Evolutionary conservation across 2,113 vertebrate genomes (phyloP).

Genomic region (Willisornis vidua): DNA sequence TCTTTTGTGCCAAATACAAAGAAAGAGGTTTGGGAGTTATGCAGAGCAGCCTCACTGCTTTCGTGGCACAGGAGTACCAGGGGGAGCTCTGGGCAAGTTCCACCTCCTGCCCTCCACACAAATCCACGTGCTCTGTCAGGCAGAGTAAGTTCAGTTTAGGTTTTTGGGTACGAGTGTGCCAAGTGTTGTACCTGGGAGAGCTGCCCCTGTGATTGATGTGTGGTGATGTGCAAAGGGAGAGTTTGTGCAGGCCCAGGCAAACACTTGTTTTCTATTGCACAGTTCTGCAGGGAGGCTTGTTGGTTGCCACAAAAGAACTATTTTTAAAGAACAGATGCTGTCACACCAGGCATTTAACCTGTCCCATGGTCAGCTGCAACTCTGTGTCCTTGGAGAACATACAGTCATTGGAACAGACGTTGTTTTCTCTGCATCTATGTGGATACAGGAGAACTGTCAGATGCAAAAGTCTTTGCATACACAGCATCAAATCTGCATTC

Average conservation of each 20-base stretch:
- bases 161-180: background rate
- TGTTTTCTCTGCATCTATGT: background rate
- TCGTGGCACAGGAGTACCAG: background rate
- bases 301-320: background rate
- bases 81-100: background rate
- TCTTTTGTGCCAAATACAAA: background rate
- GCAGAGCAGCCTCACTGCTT: background rate
- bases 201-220: background rate
- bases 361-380: background rate
- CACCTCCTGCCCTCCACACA: background rate
- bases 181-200: background rate
- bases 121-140: accelerated
- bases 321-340: background rate
- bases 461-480: background rate
- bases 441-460: background rate
- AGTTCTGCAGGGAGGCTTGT: background rate
- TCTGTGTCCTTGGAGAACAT: background rate
- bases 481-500: background rate
- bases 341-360: background rate
- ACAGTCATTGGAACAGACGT: background rate
- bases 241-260: background rate
- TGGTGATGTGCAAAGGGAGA: background rate
- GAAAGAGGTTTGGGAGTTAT: background rate
- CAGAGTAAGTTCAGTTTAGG: background rate
- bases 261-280: background rate